Evolutionary conservation across 2,888 invertebrate species (phyloP), one percentile per base, ranked within the genome.

Genomic region (Yponomeuta cagnagella): DNA sequence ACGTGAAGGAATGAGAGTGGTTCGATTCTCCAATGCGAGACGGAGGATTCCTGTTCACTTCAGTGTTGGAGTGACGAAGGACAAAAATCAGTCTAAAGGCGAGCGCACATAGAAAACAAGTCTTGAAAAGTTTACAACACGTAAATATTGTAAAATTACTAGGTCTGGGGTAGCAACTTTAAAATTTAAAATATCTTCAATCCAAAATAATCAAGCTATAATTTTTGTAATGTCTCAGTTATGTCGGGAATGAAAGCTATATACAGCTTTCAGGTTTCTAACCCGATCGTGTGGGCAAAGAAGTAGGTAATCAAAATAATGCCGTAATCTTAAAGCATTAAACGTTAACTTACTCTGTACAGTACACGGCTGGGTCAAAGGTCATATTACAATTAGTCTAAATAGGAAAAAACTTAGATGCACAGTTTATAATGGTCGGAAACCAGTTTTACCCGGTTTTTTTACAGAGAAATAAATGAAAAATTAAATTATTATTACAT

Each of bases 311-410:
- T 33, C 30, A 31, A 65, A 10, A 65, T 48, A 65, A 31, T 68
- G 68, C 43, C 8, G 68, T 68, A 68, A 23, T 70, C 37, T 63
- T 37, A 70, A 70, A 70, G 63, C 70, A 43, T 69, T 63, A 31
- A 69, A 31, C n/a, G 70, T 63, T 31, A 70, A 63, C n/a, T 68
- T 68, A 68, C 33, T 23, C 68, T 52, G 52, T 70, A 31, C 48
- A 30, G 10, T 48, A 70, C 63, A 63, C 63, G 70, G 63, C 63
- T 63, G 70, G 37, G 70, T 70, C 70, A 70, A 70, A 70, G 70
- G 70, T 48, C 48, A 65, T 33, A 30, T 30, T 65, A 65, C 10
- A 52, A 68, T 48, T 31, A 52, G 31, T 48, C 10, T 48, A n/a
- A 52, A 30, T 15, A 48, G 30, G 52, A 68, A 48, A 68, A 68